phyloP scores from a whole-genome alignment of 2,797 vertebrate genomes.

The Jordanella pulchra region DNA sequence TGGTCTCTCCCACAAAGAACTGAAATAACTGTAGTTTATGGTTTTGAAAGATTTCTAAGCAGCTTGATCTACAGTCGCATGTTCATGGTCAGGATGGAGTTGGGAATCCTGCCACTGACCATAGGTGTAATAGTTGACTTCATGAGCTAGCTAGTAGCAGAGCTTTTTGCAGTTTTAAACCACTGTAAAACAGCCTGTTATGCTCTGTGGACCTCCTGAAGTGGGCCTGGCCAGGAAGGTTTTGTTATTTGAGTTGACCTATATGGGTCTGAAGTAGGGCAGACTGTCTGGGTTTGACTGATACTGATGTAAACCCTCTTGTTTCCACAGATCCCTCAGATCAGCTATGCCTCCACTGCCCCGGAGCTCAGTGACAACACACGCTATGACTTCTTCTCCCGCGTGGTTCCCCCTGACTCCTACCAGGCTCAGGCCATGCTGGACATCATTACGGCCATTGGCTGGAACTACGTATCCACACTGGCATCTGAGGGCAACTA shows the following conservation, averaged over 20 bases:
- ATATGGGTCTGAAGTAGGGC: not conserved
- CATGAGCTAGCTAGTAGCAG: too few species aligned
- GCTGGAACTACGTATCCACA: conserved; percentile 96
- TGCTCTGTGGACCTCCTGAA: too few species aligned
- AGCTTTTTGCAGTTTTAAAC: too few species aligned
- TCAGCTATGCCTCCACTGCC: conserved; percentile 97
- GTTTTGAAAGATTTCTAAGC: too few species aligned
- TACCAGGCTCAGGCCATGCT: conserved; percentile 98
- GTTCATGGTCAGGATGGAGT: too few species aligned
- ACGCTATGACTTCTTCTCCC: conserved; percentile 96
- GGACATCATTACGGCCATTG: conserved; percentile 91
- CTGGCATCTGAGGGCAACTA: conserved; percentile 95
- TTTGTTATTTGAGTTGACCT: not conserved
- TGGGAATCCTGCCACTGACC: too few species aligned
- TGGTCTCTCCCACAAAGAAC: too few species aligned
- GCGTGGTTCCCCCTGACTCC: conserved; percentile 93
- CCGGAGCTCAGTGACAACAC: conserved; percentile 96
- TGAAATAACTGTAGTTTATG: too few species aligned
- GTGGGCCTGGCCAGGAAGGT: not conserved
- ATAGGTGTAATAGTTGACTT: too few species aligned
- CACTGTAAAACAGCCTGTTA: too few species aligned
- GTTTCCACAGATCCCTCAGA: conserved; percentile 92
- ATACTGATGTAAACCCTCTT: not conserved
- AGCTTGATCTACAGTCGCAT: too few species aligned
- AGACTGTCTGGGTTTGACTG: not conserved